Percentiles rank a stretch among this genome's conserved stretches.
phyloP scores from a whole-genome alignment of 2,888 invertebrate species.

The Caenorhabditis sp. region DNA sequence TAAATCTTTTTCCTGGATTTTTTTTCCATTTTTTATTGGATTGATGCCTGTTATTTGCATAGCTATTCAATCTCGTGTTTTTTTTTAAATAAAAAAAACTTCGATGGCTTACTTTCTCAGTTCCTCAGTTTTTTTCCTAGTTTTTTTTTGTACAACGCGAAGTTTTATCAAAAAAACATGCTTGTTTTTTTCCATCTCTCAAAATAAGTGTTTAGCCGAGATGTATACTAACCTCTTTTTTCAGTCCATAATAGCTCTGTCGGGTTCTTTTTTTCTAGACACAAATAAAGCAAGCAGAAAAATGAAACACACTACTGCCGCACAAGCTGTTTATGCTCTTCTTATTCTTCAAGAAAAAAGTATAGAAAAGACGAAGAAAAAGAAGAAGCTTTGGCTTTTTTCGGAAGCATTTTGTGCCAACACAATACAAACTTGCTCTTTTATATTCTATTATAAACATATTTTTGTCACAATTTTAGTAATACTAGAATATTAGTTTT shows the following conservation, averaged over 20 bases:
- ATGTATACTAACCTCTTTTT: not conserved
- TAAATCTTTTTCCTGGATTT: too few species aligned
- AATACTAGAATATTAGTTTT: too few species aligned
- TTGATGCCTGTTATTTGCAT: too few species aligned
- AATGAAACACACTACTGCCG: not conserved
- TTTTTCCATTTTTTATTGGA: too few species aligned
- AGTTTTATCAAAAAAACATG: not conserved
- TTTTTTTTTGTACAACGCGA: not conserved
- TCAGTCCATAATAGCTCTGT: not conserved
- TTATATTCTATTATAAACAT: not conserved
- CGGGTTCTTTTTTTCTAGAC: not conserved
- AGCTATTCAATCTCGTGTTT: too few species aligned
- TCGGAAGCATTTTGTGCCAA: not conserved
- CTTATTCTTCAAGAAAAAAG: not conserved
- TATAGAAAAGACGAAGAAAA: not conserved
- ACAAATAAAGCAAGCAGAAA: not conserved
- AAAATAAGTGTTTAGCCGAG: not conserved
- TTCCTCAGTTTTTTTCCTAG: too few species aligned
- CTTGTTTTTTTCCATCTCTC: not conserved
- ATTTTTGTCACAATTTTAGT: not conserved
- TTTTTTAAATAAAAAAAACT: too few species aligned
- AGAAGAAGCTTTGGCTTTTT: not conserved
- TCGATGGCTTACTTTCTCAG: too few species aligned
- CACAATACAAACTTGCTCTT: not conserved
- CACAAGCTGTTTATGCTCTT: constrained; percentile 1